Evolutionary conservation across 2,797 vertebrate species (phyloP), one percentile per base, ranked within the genome.

Genomic region (Leucoraja ocellata): DNA sequence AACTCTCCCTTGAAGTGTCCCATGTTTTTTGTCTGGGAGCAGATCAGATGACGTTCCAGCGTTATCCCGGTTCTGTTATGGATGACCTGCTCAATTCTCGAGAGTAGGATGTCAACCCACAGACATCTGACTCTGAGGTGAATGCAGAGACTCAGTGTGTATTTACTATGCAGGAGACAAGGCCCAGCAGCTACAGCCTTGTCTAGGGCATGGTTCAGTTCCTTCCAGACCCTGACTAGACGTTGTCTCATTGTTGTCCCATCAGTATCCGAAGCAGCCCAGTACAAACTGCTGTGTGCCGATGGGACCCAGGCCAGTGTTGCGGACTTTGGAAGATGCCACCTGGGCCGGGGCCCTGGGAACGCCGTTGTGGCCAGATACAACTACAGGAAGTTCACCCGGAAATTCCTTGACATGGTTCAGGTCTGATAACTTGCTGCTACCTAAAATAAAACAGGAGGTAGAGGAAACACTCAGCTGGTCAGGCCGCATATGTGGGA

Each of bases 271-370:
- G 96, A 97, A 74, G 93, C 94, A 39, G 94, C 96, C 39, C 95
- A 96, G 7, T 97, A 97, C 95, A 96, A 96, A 32, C 96, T 99
- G 65, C 71, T 99, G 54, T 99, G 98, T 93, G 94, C 97, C 28
- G 96, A 98, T 61, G 98, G 98, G 9, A 96, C 97, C 39, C 96
- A 95, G 54, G 98, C 97, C 86, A 95, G 96, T 93, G 96, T 99
- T 91, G 95, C 94, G 0, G 94, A 96, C 21, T 97, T 97, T 94
- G 95, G 94, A 90, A 95, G 79, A 65, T 98, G 98, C 94, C 97
- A 98, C 93, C 95, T 99, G 93, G 98, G 98, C 32, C 96, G 95
- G 4, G 98, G 98, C 21, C 98, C 98, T 4, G 97, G 98, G 88
- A 96, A 95, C 0, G 96, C 95, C 7, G 93, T 97, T 0, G 94